Base-by-base conservation (phyloP, 2,797 vertebrate genomes). In the Enteromius viviparus region DNA sequence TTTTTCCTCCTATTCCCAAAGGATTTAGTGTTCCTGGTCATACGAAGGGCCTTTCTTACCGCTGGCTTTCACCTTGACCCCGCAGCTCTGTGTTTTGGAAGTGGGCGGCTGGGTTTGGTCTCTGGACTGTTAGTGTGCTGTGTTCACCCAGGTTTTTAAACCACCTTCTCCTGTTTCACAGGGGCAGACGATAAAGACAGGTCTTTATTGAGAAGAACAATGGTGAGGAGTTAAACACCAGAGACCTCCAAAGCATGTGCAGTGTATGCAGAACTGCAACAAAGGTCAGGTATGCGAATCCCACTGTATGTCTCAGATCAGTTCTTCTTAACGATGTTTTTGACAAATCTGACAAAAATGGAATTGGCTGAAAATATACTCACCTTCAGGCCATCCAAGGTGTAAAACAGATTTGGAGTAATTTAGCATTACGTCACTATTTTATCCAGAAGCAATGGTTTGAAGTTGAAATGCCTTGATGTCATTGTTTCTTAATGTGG, bases 1-100 rank as follows among this genome's bases (percentile, higher is more conserved):
- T 87, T 87, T 85, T 53, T 79, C 34, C 8, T 32, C 42, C 34
- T 55, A 72, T 86, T 87, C 81, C 70, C 81, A 85, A 64, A 45
- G 40, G 78, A 85, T 72, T 79, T 68, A 78, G 55, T 51, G 77
- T 72, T 80, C 40, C 53, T 86, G 55, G 68, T 37, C 10, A 82
- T 17, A 88, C 34, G 78, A 45, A 76, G 53, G 64, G 55, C 15
- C 68, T 72, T 78, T 86, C 78, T 71, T 29, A 72, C 11, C 42
- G 51, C 10, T 49, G 12, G 21, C 19, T 55, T 85, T 83, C 80
- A 85, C 80, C 85, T 81, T 83, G 66, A 83, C 84, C 69, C 80
- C 55, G 1, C 14, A 79, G 34, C 62, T 71, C 47, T 87, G 15
- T 53, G 14, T 79, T 80, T 47, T 71, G 64, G 71, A 74, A 32